Evolutionary conservation across 2,888 invertebrate genomes (phyloP).

Genomic region (Aproaerema taeniolella): DNA sequence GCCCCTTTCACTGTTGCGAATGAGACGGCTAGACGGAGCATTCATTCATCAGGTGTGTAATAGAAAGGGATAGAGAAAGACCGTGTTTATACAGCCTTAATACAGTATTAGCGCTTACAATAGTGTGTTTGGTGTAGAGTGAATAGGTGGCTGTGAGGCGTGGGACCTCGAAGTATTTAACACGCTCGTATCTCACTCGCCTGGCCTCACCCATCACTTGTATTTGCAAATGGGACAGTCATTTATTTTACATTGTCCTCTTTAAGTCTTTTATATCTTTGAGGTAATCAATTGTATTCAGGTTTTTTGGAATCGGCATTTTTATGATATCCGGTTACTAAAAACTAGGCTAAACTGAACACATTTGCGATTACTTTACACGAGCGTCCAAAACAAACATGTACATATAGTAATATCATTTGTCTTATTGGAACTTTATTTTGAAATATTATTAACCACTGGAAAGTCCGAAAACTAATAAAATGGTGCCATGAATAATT

Average conservation of each 20-base stretch:
- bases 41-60: constrained; percentile 26
- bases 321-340: too few species aligned
- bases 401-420: too few species aligned
- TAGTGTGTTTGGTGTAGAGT: constrained; percentile 8
- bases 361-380: too few species aligned
- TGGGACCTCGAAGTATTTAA: constrained; percentile 2
- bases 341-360: too few species aligned
- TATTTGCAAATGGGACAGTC: background rate
- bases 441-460: too few species aligned
- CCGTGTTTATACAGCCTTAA: constrained; percentile 17
- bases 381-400: too few species aligned
- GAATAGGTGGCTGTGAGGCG: constrained; percentile 2
- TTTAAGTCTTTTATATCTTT: background rate
- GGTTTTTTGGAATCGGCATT: too few species aligned
- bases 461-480: too few species aligned
- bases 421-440: too few species aligned
- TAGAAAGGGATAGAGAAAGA: constrained; percentile 23
- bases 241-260: background rate
- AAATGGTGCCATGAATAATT: too few species aligned
- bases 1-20: constrained; percentile 41
- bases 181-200: background rate
- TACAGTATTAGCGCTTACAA: constrained; percentile 7
- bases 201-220: background rate
- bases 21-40: constrained; percentile 25
- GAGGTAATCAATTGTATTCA: too few species aligned